These are phyloP conservation scores for Sebastes flavidus DNA, from an alignment of 2,797 vertebrate species.

Conservation along the genomic window DNA sequence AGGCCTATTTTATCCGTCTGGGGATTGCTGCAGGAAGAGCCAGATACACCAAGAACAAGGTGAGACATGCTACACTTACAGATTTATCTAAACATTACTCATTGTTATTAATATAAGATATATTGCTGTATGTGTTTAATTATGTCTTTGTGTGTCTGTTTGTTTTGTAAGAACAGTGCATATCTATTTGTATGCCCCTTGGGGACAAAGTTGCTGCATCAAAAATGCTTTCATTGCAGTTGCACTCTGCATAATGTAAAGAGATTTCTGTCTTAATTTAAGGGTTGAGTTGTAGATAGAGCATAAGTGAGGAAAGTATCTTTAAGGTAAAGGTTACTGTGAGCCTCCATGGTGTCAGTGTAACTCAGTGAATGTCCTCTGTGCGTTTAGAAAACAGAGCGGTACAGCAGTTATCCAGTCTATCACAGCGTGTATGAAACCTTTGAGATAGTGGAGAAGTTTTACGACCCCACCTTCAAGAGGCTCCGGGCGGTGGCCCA, in stretches of 20 bases:
- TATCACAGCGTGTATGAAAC: conserved; percentile 97
- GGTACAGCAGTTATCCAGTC: conserved; percentile 91
- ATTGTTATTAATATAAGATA: background rate
- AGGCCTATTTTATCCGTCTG: conserved; percentile 95
- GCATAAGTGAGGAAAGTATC: no score
- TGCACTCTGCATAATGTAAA: no score
- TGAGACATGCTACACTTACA: conserved; percentile 61
- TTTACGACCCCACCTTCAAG: conserved; percentile 93
- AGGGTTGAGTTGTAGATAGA: no score
- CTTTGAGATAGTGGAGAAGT: conserved; percentile 90
- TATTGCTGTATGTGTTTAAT: background rate
- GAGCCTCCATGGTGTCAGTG: background rate
- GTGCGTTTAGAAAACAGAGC: conserved; percentile 83
- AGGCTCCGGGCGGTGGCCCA: conserved; percentile 88
- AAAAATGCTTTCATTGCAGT: no score
- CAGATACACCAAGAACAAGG: conserved; percentile 94
- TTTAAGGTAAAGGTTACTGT: no score
- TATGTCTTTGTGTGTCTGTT: background rate
- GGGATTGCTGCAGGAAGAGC: conserved; percentile 93
- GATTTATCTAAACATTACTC: background rate
- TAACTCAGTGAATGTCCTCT: background rate
- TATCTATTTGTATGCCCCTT: background rate
- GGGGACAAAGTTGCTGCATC: no score
- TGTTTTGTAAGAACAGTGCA: background rate
- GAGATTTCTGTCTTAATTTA: no score